phyloP scores from a whole-genome alignment of 1,140 invertebrate species.

The Drosophila erecta region DNA sequence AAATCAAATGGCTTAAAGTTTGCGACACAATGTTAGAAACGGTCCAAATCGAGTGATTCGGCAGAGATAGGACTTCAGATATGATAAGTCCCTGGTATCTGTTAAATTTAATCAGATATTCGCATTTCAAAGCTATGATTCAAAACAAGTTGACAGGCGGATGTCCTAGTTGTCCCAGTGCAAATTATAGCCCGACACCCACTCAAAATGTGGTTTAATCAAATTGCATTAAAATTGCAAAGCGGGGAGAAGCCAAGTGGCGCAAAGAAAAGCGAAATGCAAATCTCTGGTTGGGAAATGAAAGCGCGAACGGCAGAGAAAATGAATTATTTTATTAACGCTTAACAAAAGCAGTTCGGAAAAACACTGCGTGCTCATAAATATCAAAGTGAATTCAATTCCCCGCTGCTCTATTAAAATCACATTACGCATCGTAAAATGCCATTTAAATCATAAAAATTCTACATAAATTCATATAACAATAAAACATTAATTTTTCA shows the following conservation, averaged over 20 bases:
- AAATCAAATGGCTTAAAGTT: slow-evolving; percentile 42
- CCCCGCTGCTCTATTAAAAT: slow-evolving; percentile 55
- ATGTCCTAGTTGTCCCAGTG: slow-evolving; percentile 41
- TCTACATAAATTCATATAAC: slow-evolving; percentile 37
- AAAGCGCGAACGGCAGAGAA: slow-evolving; percentile 20
- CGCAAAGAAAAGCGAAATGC: slow-evolving; percentile 27
- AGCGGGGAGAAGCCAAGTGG: background rate
- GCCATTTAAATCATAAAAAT: slow-evolving; percentile 58
- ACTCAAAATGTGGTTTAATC: slow-evolving; percentile 46
- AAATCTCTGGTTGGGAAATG: slow-evolving; percentile 29
- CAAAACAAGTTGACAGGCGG: slow-evolving; percentile 42
- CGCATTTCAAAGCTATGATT: slow-evolving; percentile 21
- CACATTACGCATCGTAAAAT: slow-evolving; percentile 53
- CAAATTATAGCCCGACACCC: slow-evolving; percentile 39
- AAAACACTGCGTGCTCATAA: slow-evolving; percentile 25
- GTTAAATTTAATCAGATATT: background rate
- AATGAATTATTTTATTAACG: slow-evolving; percentile 53
- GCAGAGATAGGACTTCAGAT: background rate
- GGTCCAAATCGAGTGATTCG: background rate
- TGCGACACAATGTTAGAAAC: slow-evolving; percentile 5
- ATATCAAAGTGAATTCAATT: slow-evolving; percentile 47
- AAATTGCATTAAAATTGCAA: slow-evolving; percentile 48
- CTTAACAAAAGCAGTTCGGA: slow-evolving; percentile 23
- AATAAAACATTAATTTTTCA: slow-evolving; percentile 48
- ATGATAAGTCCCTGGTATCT: background rate